Base-by-base conservation (phyloP, 1,140 invertebrate genomes). In the Drosophila triauraria region DNA sequence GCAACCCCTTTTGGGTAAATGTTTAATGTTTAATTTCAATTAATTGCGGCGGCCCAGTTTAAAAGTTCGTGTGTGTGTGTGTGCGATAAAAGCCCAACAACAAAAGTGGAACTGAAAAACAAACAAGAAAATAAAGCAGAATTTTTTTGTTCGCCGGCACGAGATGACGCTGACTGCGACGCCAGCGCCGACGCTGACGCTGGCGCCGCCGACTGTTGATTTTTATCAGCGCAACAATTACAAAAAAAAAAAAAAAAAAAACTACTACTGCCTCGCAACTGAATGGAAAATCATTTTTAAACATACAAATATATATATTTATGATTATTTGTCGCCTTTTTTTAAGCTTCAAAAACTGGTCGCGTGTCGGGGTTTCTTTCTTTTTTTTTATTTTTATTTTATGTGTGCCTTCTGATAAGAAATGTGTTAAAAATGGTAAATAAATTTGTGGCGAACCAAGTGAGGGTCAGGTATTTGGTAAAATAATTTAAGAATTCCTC, bases 241-340 rank as follows among this genome's bases (percentile, higher is more conserved):
- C 48, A 38, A 82, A 25, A 57, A 80, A 15, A 47, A 53, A 12
- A 44, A 61, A 17, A 47, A 57, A 32, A 70, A 58, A 27, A 44
- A 23, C 60, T 53, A 17, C 25, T 50, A 35, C 25, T 47, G 53
- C 38, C 77, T 59, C 65, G 47, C 50, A 79, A 76, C 67, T 79
- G 62, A 86, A 87, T 80, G 83, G 69, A 87, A 75, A 86, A 83
- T 88, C 84, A 69, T 69, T 67, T 57, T 44, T 44, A 35, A 9
- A 15, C 32, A 43, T 25, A 47, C 53, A 58, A 60, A 44, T 32
- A 40, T 40, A 25, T 51, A 20, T 48, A 42, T 68, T 68, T 27
- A 56, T 68, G 43, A 48, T 68, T 57, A n/a, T 38, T 64, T 58
- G 53, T 44, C 13, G 12, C 12, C 30, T 61, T 35, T 48, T 60